phyloP scores from a whole-genome alignment of 92 coral and sea anemone species.

The Epizoanthus rinbou region DNA sequence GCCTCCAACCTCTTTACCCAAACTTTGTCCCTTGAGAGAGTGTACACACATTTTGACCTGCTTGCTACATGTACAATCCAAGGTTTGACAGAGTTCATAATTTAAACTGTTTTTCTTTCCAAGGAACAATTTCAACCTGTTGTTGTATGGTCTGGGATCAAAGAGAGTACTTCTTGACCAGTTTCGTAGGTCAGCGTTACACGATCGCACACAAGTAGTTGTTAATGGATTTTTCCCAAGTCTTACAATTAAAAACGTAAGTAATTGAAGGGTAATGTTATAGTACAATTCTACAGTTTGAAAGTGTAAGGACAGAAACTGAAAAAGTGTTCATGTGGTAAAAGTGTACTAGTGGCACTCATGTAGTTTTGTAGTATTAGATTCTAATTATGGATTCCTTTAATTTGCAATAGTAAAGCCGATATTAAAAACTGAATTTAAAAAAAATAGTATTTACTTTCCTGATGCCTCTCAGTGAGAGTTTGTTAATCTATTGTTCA shows the following conservation, averaged over 20 bases:
- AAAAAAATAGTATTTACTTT: too few species aligned
- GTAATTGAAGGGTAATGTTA: not conserved
- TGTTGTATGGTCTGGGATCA: conserved; percentile 94
- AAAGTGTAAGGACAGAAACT: too few species aligned
- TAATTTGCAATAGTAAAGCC: too few species aligned
- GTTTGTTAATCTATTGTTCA: too few species aligned
- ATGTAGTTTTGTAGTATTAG: too few species aligned
- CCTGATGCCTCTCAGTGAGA: too few species aligned
- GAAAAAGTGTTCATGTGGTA: too few species aligned
- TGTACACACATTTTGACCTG: too few species aligned
- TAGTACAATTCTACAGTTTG: not conserved
- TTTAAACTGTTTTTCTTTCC: not conserved
- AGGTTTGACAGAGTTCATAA: not conserved
- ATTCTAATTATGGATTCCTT: too few species aligned
- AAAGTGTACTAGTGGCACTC: too few species aligned
- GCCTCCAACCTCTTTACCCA: not conserved
- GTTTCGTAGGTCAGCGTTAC: conserved; percentile 81
- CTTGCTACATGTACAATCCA: not conserved
- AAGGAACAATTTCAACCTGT: conserved; percentile 89
- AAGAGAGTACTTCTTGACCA: conserved; percentile 87
- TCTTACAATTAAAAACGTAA: conserved; percentile 89
- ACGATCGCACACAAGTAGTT: conserved; percentile 70
- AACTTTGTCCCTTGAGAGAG: not conserved
- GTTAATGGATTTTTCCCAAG: conserved; percentile 98
- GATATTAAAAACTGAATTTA: too few species aligned